A percentile compares a stretch with the other conserved stretches of the same genome.
Evolutionary conservation across 2,888 invertebrate genomes (phyloP).

Genomic region (Cyclophora punctaria): DNA sequence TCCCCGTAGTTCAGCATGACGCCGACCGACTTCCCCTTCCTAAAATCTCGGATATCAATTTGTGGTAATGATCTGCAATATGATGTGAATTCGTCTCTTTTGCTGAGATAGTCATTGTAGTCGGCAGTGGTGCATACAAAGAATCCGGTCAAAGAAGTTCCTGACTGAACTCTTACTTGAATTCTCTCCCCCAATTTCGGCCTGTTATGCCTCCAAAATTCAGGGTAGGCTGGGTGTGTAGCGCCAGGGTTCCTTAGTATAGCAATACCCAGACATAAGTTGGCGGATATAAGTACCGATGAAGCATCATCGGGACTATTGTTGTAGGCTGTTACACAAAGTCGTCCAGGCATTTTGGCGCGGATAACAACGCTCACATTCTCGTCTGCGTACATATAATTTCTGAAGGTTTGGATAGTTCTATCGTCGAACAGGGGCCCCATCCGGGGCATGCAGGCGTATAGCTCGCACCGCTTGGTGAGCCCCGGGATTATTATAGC

Average conservation of each 20-base stretch:
- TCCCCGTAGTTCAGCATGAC: neutral
- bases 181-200: neutral
- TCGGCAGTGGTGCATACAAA: neutral
- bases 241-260: no score
- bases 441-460: conserved; percentile 1
- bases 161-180: conserved; percentile 2
- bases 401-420: conserved; percentile 4
- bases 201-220: neutral
- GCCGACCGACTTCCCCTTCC: neutral
- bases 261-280: no score
- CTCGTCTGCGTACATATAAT: conserved; percentile 4
- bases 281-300: no score
- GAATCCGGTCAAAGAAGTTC: neutral
- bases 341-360: no score
- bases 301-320: no score
- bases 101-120: conserved; percentile 1
- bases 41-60: neutral
- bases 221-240: no score
- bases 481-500: neutral
- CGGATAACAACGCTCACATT: neutral
- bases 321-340: no score
- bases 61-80: conserved; percentile 1
- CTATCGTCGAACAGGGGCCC: neutral
- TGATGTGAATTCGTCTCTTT: conserved; percentile 1
- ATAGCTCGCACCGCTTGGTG: conserved; percentile 1